Conservation (phyloP, 2,113 vertebrate species). For the Cyphomyrus plagiostoma region DNA sequence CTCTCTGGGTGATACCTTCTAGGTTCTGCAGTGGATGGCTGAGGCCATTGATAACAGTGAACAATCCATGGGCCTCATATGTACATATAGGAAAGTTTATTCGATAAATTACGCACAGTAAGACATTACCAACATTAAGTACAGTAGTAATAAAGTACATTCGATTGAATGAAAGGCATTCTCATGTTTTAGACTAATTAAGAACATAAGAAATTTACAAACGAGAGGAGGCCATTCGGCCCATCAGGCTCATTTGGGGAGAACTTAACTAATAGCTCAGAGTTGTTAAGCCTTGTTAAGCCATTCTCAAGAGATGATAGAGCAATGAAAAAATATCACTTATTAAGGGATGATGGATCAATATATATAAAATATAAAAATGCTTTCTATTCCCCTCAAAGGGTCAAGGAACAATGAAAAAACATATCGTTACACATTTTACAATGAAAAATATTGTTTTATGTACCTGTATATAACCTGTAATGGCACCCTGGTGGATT, state of each 20-base stretch:
- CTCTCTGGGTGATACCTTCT: background rate
- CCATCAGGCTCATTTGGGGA: no score
- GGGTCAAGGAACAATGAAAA: background rate
- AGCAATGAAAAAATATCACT: background rate
- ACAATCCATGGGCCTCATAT: background rate
- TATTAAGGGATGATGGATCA: background rate
- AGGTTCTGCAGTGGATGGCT: background rate
- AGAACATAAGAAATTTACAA: no score
- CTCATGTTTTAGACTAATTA: background rate
- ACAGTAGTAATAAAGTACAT: background rate
- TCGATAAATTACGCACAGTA: background rate
- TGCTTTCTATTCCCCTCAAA: background rate
- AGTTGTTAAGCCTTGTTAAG: no score
- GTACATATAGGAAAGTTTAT: background rate
- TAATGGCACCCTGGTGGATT: background rate
- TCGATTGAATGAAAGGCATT: background rate
- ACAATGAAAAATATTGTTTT: background rate
- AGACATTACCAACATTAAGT: background rate
- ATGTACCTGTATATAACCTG: background rate
- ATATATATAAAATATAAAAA: background rate
- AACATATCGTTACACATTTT: background rate
- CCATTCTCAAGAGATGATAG: background rate
- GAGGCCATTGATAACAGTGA: background rate
- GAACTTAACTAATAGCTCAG: no score
- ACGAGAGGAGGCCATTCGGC: no score